Percentiles rank a stretch among this genome's conserved stretches.
Conservation (phyloP, 2,888 invertebrate genomes). For the Hyalella azteca region DNA sequence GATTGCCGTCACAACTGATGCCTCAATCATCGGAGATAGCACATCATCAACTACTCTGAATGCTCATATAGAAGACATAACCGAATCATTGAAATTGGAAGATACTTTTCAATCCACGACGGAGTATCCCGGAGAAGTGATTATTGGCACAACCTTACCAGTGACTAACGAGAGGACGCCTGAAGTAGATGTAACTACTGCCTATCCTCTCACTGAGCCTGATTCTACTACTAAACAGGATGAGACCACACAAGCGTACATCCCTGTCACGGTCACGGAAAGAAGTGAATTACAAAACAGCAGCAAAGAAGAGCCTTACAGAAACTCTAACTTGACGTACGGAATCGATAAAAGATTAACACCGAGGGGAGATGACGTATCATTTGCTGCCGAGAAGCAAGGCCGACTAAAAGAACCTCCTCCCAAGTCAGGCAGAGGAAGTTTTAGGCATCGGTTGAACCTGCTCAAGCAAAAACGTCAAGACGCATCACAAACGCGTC, state of each 20-base stretch:
- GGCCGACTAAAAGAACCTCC: neutral
- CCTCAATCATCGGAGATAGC: neutral
- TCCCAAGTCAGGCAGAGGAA: slow-evolving; percentile 30
- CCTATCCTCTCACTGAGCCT: neutral
- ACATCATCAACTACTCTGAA: neutral
- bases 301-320: neutral
- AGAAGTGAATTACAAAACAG: neutral
- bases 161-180: neutral
- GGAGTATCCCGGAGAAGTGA: neutral
- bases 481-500: slow-evolving; percentile 8
- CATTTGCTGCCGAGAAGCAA: slow-evolving; percentile 8
- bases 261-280: neutral
- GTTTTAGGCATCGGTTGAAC: slow-evolving; percentile 30
- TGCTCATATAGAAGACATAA: neutral
- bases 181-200: neutral
- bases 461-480: slow-evolving; percentile 20
- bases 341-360: neutral
- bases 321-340: too few relatives aligned
- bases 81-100: neutral
- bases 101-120: neutral
- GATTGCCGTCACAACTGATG: neutral
- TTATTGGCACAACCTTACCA: neutral
- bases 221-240: neutral
- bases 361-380: slow-evolving; percentile 3
- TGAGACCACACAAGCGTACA: neutral